Evolutionary conservation across 2,888 invertebrate species (phyloP).

Genomic region (Cybosia mesomella): DNA sequence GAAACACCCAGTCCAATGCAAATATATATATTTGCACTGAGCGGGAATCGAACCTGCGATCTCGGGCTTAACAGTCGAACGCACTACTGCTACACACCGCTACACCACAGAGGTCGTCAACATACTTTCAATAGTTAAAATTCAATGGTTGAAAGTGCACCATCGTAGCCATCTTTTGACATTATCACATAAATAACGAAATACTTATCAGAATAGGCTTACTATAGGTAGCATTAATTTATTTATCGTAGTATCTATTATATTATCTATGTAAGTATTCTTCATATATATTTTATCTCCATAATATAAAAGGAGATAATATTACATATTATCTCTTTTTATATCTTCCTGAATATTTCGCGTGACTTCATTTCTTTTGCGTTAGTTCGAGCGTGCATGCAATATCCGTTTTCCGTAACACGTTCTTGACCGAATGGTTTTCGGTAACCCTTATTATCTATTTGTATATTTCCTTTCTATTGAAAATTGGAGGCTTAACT

Average conservation of each 20-base stretch:
- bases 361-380: conserved; percentile 53
- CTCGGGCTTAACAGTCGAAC: too few species aligned
- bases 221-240: neutral
- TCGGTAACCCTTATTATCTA: conserved; percentile 16
- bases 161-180: neutral
- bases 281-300: neutral
- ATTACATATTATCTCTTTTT: neutral
- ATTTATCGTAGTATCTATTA: neutral
- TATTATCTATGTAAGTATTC: neutral
- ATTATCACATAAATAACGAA: neutral
- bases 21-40: too few species aligned
- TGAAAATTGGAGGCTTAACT: neutral
- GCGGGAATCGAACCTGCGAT: too few species aligned
- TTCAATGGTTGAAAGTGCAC: neutral
- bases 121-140: neutral
- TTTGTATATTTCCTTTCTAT: conserved; percentile 4
- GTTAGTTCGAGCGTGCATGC: conserved; percentile 38
- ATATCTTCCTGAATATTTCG: conserved; percentile 47
- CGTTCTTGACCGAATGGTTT: conserved; percentile 36
- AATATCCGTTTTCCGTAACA: conserved; percentile 39
- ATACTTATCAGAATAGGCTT: too few species aligned
- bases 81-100: too few species aligned
- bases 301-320: too few species aligned
- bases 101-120: too few species aligned
- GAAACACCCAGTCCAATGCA: too few species aligned